Evolutionary conservation across 1,140 invertebrate species (phyloP).

Genomic region (Drosophila tani): DNA sequence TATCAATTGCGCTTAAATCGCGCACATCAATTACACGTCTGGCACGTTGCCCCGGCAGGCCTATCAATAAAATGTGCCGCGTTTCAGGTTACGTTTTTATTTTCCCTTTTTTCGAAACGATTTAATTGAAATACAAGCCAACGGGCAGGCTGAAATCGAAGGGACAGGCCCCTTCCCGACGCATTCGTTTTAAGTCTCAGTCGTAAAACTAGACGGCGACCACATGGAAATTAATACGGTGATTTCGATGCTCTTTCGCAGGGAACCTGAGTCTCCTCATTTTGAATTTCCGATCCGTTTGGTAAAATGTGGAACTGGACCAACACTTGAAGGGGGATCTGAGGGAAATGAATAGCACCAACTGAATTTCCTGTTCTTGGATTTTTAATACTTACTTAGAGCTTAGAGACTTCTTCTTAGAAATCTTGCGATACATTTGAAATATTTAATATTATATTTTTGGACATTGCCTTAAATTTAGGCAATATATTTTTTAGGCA

Average conservation of each 20-base stretch:
- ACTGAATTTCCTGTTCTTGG: neutral
- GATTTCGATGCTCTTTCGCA: conserved; percentile 40
- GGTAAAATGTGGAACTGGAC: conserved; percentile 2
- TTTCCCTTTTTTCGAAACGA: conserved; percentile 59
- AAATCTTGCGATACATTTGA: too few relatives aligned
- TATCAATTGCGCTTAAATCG: conserved; percentile 80
- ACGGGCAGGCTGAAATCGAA: conserved; percentile 6
- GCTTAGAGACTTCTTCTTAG: too few relatives aligned
- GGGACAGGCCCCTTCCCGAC: conserved; percentile 11
- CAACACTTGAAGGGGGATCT: neutral
- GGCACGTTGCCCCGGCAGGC: conserved; percentile 44
- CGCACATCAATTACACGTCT: conserved; percentile 72
- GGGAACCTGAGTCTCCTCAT: conserved; percentile 29
- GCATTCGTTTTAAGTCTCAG: conserved; percentile 35
- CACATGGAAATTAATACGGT: conserved; percentile 58
- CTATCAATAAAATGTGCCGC: conserved; percentile 70
- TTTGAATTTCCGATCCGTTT: conserved; percentile 20
- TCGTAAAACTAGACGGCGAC: conserved; percentile 40
- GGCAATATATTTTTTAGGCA: too few relatives aligned
- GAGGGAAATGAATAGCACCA: neutral
- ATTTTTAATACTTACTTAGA: neutral
- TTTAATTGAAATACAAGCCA: conserved; percentile 74
- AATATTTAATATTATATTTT: too few relatives aligned
- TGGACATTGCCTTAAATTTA: too few relatives aligned
- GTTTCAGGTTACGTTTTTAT: conserved; percentile 67